Base-by-base conservation (phyloP, 2,888 invertebrate genomes). In the Ophion ventricosus region DNA sequence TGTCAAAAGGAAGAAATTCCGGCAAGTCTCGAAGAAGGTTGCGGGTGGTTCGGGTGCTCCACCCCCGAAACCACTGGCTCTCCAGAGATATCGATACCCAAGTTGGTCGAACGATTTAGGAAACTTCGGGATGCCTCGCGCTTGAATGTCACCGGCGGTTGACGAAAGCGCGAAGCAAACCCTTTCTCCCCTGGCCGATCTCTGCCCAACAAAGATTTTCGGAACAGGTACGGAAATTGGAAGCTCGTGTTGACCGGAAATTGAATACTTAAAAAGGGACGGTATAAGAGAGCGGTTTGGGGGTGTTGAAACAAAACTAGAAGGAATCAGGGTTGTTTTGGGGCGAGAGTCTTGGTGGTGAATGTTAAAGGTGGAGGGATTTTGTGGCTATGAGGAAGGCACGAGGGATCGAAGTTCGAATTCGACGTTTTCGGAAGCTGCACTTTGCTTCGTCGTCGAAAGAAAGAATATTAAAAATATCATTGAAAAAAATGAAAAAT, bases 1-100 rank as follows among this genome's bases (percentile, higher is more conserved):
- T 61, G 61, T 73, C 61, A 73, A 61, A 67, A 77, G 73, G 77
- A 73, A 73, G 67, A 73, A 73, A 54, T 78, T 66, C 61, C 43
- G 56, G 26, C 20, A 40, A n/a, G 54, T 67, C 43, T 54, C 54
- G 67, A 73, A 56, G 40, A 66, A 35, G 77, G 57, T 57, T 76
- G 59, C 54, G 35, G 54, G n/a, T 23, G 66, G 29, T 63, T 2
- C 40, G 61, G n/a, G n/a, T 72, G 23, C 26, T 72, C 29, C 26
- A 43, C 57, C 26, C 26, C 14, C 25, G 17, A 73, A 73, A 66
- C 43, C 79, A 73, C 66, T 64, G 57, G 20, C 20, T 72, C 63
- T 63, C 43, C 43, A 29, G 43, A 43, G 54, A 72, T 61, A 25
- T 54, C 26, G 35, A 63, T 64, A 61, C 59, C 49, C 29, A 49